These are phyloP conservation scores for Anoplophora glabripennis DNA, from an alignment of 1,140 invertebrate species.

Conservation along the genomic window DNA sequence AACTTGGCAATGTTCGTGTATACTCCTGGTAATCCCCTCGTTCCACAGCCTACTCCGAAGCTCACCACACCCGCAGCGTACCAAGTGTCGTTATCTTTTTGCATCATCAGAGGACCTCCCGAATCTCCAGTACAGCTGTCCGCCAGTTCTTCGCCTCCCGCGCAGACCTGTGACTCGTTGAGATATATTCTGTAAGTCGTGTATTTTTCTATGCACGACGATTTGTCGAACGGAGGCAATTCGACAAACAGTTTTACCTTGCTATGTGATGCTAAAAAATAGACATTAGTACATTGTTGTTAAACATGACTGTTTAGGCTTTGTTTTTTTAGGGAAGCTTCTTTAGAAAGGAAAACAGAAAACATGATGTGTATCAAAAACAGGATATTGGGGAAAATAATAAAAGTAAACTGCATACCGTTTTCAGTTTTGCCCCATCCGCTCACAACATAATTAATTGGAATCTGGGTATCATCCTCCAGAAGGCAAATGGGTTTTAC, in stretches of 20 bases:
- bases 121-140: constrained; percentile 60
- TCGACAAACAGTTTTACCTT: constrained; percentile 47
- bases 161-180: constrained; percentile 50
- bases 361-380: too few relatives aligned
- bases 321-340: too few relatives aligned
- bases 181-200: constrained; percentile 22
- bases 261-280: constrained; percentile 24
- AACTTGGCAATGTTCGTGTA: constrained; percentile 60
- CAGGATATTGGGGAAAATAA: too few relatives aligned
- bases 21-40: constrained; percentile 56
- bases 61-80: constrained; percentile 58
- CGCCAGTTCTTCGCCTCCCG: constrained; percentile 49
- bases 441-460: too few relatives aligned
- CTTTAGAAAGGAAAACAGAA: too few relatives aligned
- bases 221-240: constrained; percentile 33
- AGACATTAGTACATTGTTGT: constrained; percentile 3
- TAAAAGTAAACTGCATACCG: too few relatives aligned
- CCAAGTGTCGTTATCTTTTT: constrained; percentile 27
- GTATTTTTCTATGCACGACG: constrained; percentile 43
- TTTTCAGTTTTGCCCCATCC: too few relatives aligned
- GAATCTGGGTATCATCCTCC: too few relatives aligned
- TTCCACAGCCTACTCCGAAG: constrained; percentile 59
- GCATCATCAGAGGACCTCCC: constrained; percentile 59
- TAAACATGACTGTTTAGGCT: too few relatives aligned
- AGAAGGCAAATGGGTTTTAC: too few relatives aligned